Evolutionary conservation across 2,888 invertebrate species (phyloP).

Genomic region (Dynastes grantii): DNA sequence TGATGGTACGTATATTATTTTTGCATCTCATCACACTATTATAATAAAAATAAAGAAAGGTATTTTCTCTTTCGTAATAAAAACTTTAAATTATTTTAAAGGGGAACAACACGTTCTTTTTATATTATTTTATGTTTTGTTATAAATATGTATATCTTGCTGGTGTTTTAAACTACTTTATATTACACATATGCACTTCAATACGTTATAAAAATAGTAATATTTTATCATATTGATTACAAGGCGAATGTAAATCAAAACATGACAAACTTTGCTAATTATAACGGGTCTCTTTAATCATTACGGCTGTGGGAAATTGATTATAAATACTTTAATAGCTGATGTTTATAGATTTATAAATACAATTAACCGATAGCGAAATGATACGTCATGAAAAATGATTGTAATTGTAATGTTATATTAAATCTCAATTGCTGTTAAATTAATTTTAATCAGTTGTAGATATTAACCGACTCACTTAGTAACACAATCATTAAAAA

Average conservation of each 20-base stretch:
- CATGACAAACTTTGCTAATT: conserved; percentile 6
- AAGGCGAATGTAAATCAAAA: conserved; percentile 1
- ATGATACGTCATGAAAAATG: conserved; percentile 1
- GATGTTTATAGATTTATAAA: not conserved
- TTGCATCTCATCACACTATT: too few relatives aligned
- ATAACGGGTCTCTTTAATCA: not conserved
- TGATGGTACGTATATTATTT: too few relatives aligned
- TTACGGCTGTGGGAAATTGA: not conserved
- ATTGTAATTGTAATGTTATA: not conserved
- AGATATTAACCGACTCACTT: not conserved
- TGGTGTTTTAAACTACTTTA: too few relatives aligned
- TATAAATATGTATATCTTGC: too few relatives aligned
- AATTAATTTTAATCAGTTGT: conserved; percentile 4
- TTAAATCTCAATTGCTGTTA: not conserved
- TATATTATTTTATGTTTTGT: too few relatives aligned
- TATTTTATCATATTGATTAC: conserved; percentile 10
- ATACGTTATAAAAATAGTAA: not conserved
- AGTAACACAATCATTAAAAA: too few relatives aligned
- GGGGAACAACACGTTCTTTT: too few relatives aligned
- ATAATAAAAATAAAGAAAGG: too few relatives aligned
- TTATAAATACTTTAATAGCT: not conserved
- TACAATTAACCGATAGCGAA: conserved; percentile 5
- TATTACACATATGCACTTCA: too few relatives aligned
- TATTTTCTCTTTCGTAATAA: too few relatives aligned
- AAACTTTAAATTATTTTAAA: too few relatives aligned